These are phyloP conservation scores for Lycopodina hypogea DNA, from an alignment of 37 sponge, comb jelly and placozoan species.

Conservation along the genomic window DNA sequence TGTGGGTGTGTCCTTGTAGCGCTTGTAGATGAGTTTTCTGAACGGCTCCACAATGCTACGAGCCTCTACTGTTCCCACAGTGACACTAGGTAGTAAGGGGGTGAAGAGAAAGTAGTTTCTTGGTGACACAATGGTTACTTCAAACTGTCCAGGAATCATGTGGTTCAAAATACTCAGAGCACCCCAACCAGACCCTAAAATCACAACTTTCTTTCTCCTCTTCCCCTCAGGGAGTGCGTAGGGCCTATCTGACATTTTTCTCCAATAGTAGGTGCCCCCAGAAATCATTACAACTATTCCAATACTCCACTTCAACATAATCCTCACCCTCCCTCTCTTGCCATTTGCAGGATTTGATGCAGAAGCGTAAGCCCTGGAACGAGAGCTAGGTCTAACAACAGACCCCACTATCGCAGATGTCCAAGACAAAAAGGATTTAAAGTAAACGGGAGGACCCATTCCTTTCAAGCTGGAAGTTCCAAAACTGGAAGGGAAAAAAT, in stretches of 20 bases:
- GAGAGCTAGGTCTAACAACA: too few relatives aligned
- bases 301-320: neutral
- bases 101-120: conserved; percentile 74
- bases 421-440: too few relatives aligned
- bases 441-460: too few relatives aligned
- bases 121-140: conserved; percentile 62
- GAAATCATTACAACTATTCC: neutral
- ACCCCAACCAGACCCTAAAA: conserved; percentile 75
- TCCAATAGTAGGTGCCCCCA: neutral
- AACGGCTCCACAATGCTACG: conserved; percentile 73
- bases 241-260: neutral
- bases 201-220: conserved; percentile 51
- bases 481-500: too few relatives aligned
- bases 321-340: neutral
- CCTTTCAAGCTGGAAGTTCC: too few relatives aligned
- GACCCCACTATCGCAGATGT: too few relatives aligned
- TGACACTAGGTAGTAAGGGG: conserved; percentile 70
- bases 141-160: conserved; percentile 56
- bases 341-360: neutral
- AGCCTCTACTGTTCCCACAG: conserved; percentile 73
- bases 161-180: conserved; percentile 61
- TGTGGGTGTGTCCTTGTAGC: conserved; percentile 8
- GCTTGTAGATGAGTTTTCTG: conserved; percentile 38
- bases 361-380: too few relatives aligned
- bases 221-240: neutral